Evolutionary conservation across 2,888 invertebrate species (phyloP), one percentile per base, ranked within the genome.

Genomic region (Drosophila infuscata): DNA sequence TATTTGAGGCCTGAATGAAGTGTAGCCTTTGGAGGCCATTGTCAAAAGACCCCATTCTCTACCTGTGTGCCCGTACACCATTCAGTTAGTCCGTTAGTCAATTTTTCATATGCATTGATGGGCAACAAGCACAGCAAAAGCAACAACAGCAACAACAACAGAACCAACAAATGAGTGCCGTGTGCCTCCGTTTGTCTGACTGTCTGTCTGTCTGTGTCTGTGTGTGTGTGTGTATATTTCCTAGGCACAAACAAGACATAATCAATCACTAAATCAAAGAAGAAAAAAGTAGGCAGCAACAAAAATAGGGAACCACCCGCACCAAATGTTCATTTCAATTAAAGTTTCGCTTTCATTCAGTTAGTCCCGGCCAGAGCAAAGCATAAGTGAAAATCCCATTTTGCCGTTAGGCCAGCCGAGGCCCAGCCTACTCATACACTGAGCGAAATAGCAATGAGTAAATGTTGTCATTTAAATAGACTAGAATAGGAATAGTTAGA

Each of bases 281-380:
- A 51, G 15, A 15, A 9, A 30, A 17, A 5, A 54, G 17, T 29
- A 11, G 9, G 15, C 2, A 56, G 36, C 49, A 35, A 38, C 8
- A 60, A 29, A 51, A 58, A 54, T 17, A 29, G 12, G 54, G 38
- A 11, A 43, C 35, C 43, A 64, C 62, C 64, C 80, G 59, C 71
- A 70, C 69, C 75, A 81, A 85, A 76, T 76, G 85, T 82, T 86
- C 85, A 64, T 80, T 86, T 86, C 85, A 86, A 87, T 86, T 86
- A 86, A 83, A 82, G 85, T 80, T 85, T 84, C 86, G 73, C 60
- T 86, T 85, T 82, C 76, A 83, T 83, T 83, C 83, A 84, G 78
- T 84, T 80, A 80, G 65, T 41, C 48, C 35, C 30, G 43, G 46
- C 25, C 29, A 12, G 52, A 29, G 20, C n/a, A 1, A 25, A 49